Evolutionary conservation across 1,140 invertebrate genomes (phyloP).

Genomic region (Potamilus streckersoni): DNA sequence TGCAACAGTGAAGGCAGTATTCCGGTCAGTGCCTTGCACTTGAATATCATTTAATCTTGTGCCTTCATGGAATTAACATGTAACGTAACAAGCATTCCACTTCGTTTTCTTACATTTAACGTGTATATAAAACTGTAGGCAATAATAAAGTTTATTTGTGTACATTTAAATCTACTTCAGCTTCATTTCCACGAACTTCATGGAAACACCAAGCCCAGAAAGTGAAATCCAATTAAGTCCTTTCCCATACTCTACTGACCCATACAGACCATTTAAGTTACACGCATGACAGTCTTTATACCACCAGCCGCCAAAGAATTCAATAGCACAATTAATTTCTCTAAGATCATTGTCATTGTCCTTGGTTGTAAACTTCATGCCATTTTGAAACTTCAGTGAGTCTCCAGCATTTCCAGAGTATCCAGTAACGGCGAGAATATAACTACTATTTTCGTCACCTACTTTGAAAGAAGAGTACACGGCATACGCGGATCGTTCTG

Average conservation of each 20-base stretch:
- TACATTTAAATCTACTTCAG: neutral
- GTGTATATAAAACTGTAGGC: too few relatives aligned
- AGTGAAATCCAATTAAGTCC: neutral
- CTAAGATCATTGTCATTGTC: constrained; percentile 19
- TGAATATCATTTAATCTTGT: too few relatives aligned
- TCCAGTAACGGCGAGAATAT: neutral
- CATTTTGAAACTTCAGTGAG: neutral
- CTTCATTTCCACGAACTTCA: constrained; percentile 6
- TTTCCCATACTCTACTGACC: neutral
- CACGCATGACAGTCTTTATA: neutral
- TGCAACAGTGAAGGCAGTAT: too few relatives aligned
- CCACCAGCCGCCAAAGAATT: constrained; percentile 9
- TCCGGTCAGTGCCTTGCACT: too few relatives aligned
- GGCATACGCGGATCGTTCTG: neutral
- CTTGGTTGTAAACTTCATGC: constrained; percentile 3
- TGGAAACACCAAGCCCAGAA: too few relatives aligned
- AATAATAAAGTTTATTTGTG: too few relatives aligned
- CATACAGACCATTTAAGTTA: constrained; percentile 2
- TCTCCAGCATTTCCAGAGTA: constrained; percentile 7
- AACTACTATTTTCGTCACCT: neutral
- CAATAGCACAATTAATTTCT: neutral
- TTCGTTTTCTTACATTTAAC: too few relatives aligned
- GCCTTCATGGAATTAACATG: too few relatives aligned
- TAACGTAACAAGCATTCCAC: too few relatives aligned
- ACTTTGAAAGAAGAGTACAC: neutral